phyloP scores from a whole-genome alignment of 1,140 invertebrate genomes.

The Neelides sp. region DNA sequence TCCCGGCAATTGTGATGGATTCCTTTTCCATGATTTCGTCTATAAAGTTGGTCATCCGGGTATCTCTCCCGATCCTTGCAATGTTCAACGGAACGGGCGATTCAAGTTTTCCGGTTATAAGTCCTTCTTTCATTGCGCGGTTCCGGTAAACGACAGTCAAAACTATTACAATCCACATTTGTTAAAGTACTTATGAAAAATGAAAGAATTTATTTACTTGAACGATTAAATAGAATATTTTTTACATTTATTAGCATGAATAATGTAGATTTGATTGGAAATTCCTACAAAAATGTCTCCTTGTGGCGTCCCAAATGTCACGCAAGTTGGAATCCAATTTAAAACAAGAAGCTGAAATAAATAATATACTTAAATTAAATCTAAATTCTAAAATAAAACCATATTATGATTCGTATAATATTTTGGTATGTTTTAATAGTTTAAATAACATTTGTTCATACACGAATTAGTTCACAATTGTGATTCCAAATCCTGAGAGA shows the following conservation, averaged over 20 bases:
- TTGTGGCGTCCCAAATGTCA: slow-evolving; percentile 26
- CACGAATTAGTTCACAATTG: slow-evolving; percentile 23
- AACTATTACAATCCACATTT: slow-evolving; percentile 3
- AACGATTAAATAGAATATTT: background rate
- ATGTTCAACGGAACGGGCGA: slow-evolving; percentile 9
- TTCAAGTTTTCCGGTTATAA: slow-evolving; percentile 15
- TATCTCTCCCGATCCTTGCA: slow-evolving; percentile 22
- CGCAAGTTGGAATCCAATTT: slow-evolving; percentile 24
- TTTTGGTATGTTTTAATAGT: slow-evolving; percentile 4
- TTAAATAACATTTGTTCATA: slow-evolving; percentile 23
- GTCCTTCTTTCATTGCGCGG: slow-evolving; percentile 14
- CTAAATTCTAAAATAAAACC: background rate
- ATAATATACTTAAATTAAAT: background rate
- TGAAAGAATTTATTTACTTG: background rate
- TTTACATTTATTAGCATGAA: slow-evolving; percentile 26
- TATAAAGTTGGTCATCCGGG: slow-evolving; percentile 35
- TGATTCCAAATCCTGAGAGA: slow-evolving; percentile 29
- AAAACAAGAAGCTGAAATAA: slow-evolving; percentile 18
- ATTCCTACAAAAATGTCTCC: slow-evolving; percentile 31
- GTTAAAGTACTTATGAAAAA: background rate
- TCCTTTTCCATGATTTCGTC: slow-evolving; percentile 33
- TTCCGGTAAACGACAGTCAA: slow-evolving; percentile 24
- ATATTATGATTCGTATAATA: background rate
- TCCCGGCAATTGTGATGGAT: slow-evolving; percentile 1
- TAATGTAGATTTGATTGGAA: slow-evolving; percentile 10